phyloP scores from a whole-genome alignment of 2,797 vertebrate species.

The Thalassophryne amazonica region DNA sequence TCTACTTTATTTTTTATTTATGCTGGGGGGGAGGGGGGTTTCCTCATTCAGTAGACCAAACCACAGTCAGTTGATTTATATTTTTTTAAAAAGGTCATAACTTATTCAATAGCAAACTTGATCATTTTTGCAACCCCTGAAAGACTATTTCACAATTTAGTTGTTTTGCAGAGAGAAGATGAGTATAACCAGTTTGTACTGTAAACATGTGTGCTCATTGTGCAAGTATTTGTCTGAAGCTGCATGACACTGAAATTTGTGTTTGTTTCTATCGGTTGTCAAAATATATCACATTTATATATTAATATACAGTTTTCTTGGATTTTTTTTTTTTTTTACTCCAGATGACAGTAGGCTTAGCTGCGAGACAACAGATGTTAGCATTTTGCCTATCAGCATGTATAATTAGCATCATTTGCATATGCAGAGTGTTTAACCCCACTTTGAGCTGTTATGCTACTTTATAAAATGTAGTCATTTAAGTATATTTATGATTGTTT shows the following conservation, averaged over 20 bases:
- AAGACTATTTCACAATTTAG: neutral
- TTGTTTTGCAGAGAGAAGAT: conserved; percentile 20
- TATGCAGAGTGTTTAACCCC: conserved; percentile 64
- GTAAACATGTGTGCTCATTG: conserved; percentile 54
- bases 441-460: conserved; percentile 51
- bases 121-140: neutral
- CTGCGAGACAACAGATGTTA: conserved; percentile 77
- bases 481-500: conserved; percentile 18
- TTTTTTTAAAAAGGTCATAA: no score
- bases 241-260: conserved; percentile 50
- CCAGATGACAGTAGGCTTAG: conserved; percentile 62
- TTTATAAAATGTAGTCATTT: conserved; percentile 65
- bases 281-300: conserved; percentile 66
- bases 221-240: conserved; percentile 68
- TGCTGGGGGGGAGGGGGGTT: no score
- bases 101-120: neutral
- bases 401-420: conserved; percentile 82
- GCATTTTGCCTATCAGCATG: conserved; percentile 80
- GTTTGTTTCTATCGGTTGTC: conserved; percentile 68
- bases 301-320: conserved; percentile 51
- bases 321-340: conserved; percentile 55
- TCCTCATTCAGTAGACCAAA: no score
- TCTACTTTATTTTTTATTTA: no score
- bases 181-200: conserved; percentile 36
- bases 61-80: no score